Evolutionary conservation across 35 echinoderm and acorn worm species (phyloP), one percentile per base, ranked within the genome.

Genomic region (Amphiura filiformis): DNA sequence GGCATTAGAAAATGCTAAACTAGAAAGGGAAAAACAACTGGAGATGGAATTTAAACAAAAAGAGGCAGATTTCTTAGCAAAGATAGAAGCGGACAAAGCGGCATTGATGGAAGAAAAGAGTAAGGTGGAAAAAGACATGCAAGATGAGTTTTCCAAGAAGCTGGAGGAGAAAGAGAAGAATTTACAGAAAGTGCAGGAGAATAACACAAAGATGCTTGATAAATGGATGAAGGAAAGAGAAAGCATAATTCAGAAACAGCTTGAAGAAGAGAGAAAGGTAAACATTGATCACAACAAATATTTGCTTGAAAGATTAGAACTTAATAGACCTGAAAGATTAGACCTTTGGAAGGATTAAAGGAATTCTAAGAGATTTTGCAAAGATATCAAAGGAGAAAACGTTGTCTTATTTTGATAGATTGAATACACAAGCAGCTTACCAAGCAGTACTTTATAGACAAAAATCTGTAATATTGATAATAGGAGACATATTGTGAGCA

Each of bases 201-300:
- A 70, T 70, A 70, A 70, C 26, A n/a, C 7, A 30, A 70, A 70
- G 61, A 70, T 70, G 61, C 28, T 70, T 18, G 61, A 70, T 11
- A 70, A 70, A 5, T 70, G 61, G 61, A 70, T 70, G 61, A 70
- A 70, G 28, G 61, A 70, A 23, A 70, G 61, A 70, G 61, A 70
- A n/a, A 23, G 2, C 61, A 70, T 70, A 1, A 70, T 70, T 13
- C 61, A 70, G 61, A 70, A n/a, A 70, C 61, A 70, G 61, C 28
- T 70, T 18, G 61, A 70, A 30, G 61, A 30, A n/a, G 61, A 70
- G 26, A 11, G 61, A n/a, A 7, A 52, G 44, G 44, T 52, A 52
- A 52, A 20, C n/a, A n/a, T n/a, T n/a, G n/a, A n/a, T n/a, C n/a
- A n/a, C n/a, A n/a, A n/a, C n/a, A n/a, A n/a, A n/a, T n/a, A n/a